Conservation (phyloP, 2,888 invertebrate genomes). For the Andrena dorsata region DNA sequence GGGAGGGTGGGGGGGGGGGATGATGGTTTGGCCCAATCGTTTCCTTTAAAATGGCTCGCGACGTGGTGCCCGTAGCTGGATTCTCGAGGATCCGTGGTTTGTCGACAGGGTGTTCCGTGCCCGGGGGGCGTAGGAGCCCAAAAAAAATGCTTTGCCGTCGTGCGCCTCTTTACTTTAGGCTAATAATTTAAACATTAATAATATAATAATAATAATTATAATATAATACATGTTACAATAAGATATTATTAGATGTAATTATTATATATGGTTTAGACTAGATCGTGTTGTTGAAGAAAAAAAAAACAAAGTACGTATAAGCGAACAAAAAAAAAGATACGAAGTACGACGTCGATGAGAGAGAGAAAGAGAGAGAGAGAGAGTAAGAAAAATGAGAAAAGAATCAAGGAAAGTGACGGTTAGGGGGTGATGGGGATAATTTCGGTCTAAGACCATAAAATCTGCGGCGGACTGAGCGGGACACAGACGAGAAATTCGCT, state of each 20-base stretch:
- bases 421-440: conserved; percentile 51
- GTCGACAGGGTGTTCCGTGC: conserved; percentile 84
- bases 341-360: conserved; percentile 50
- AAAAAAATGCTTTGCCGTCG: conserved; percentile 83
- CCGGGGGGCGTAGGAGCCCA: conserved; percentile 83
- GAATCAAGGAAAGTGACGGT: conserved; percentile 66
- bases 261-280: conserved; percentile 85
- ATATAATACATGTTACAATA: conserved; percentile 85
- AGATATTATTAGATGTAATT: conserved; percentile 85
- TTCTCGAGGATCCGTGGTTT: conserved; percentile 75
- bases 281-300: conserved; percentile 84
- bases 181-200: conserved; percentile 84
- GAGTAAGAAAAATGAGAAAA: conserved; percentile 48
- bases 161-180: conserved; percentile 85
- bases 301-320: conserved; percentile 81
- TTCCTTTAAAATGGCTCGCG: conserved; percentile 35
- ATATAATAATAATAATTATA: conserved; percentile 82
- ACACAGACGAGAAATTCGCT: conserved; percentile 58
- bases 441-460: conserved; percentile 80
- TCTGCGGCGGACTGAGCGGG: conserved; percentile 80
- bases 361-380: conserved; percentile 39
- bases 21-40: conserved; percentile 45
- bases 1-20: conserved; percentile 15
- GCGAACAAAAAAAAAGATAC: conserved; percentile 72
- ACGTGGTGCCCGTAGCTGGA: conserved; percentile 50